Conservation (phyloP, 1,140 invertebrate genomes). For the Melitaea cinxia region DNA sequence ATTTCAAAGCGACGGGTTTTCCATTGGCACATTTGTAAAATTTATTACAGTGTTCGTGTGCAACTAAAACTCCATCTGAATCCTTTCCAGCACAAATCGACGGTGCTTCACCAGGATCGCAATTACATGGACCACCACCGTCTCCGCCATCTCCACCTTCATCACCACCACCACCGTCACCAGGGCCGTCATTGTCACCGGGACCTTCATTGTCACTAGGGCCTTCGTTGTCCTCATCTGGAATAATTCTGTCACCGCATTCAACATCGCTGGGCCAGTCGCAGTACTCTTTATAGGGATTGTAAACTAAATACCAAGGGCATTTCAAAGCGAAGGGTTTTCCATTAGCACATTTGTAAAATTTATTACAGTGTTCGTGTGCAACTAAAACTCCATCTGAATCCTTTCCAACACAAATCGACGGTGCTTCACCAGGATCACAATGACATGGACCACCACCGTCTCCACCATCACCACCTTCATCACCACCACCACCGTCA, state of each 20-base stretch:
- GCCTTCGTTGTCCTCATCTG: background rate
- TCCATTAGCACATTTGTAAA: conserved; percentile 49
- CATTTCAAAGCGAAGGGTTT: conserved; percentile 61
- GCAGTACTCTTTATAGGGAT: conserved; percentile 81
- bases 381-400: conserved; percentile 47
- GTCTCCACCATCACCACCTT: conserved; percentile 2
- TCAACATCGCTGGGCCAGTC: conserved; percentile 83
- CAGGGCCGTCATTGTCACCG: conserved; percentile 2
- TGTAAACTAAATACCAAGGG: conserved; percentile 77
- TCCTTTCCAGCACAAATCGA: conserved; percentile 42
- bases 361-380: conserved; percentile 56
- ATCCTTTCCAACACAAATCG: conserved; percentile 36
- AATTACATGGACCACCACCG: conserved; percentile 27
- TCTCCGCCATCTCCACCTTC: conserved; percentile 6
- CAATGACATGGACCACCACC: conserved; percentile 32
- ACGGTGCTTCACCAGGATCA: conserved; percentile 36
- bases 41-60: conserved; percentile 56
- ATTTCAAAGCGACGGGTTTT: conserved; percentile 30
- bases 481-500: too few relatives aligned
- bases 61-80: conserved; percentile 44
- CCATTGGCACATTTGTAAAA: conserved; percentile 49
- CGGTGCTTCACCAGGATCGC: conserved; percentile 42
- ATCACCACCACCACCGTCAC: conserved; percentile 16
- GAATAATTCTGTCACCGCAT: conserved; percentile 38
- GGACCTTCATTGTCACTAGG: conserved; percentile 3